These are phyloP conservation scores for Xestia rhomboidea DNA, from an alignment of 2,888 invertebrate species.

Conservation along the genomic window DNA sequence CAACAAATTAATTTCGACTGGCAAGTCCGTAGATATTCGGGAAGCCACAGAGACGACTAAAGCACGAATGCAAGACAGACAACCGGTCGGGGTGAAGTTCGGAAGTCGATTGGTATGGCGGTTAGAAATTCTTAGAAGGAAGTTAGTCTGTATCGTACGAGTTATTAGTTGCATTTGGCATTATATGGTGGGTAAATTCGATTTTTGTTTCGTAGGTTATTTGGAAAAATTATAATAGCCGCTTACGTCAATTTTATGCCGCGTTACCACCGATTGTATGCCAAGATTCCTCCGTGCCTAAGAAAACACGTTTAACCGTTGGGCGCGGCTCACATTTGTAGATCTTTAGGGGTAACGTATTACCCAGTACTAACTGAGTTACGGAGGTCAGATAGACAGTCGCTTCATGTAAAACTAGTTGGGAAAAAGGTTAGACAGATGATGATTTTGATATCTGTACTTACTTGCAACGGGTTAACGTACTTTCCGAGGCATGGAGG, in stretches of 20 bases:
- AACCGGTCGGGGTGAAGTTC: slow-evolving; percentile 41
- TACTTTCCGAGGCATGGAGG: neutral
- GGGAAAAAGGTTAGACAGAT: no score
- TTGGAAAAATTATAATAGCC: neutral
- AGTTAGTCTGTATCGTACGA: neutral
- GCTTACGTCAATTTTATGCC: neutral
- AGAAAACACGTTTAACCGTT: neutral
- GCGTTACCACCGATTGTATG: neutral
- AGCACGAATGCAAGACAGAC: slow-evolving; percentile 53
- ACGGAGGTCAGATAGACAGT: neutral
- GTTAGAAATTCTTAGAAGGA: slow-evolving; percentile 36
- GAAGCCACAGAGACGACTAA: slow-evolving; percentile 37
- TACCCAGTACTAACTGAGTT: neutral
- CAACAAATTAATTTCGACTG: slow-evolving; percentile 59
- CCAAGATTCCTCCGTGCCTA: neutral
- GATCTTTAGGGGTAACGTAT: neutral
- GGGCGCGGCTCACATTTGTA: neutral
- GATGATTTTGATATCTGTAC: no score
- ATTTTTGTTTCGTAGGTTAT: neutral
- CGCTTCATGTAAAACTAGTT: neutral
- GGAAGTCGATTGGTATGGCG: slow-evolving; percentile 46
- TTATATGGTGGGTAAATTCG: neutral
- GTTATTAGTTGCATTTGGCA: slow-evolving; percentile 17
- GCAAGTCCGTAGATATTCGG: slow-evolving; percentile 48
- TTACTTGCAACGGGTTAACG: no score